These are phyloP conservation scores for Syrrhaptes paradoxus DNA, from an alignment of 2,113 vertebrate species.

Conservation along the genomic window DNA sequence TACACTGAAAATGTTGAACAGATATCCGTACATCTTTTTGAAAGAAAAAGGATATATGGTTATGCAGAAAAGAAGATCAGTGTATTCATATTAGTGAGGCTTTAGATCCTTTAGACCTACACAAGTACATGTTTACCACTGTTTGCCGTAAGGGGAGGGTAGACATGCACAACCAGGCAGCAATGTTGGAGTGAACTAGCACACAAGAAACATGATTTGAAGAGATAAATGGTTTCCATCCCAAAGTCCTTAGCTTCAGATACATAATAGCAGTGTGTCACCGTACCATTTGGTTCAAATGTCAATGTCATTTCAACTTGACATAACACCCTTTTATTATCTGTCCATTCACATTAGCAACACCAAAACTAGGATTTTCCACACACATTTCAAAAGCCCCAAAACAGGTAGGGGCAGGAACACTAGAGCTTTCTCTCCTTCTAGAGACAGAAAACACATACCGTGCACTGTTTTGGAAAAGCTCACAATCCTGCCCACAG, in stretches of 20 bases:
- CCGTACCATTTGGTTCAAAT: neutral
- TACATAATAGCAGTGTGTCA: neutral
- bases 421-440: neutral
- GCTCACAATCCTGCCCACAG: too few species aligned
- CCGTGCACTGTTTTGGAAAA: neutral
- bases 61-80: neutral
- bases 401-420: neutral
- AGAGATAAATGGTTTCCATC: neutral
- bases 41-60: neutral
- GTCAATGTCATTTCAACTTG: neutral
- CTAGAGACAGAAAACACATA: neutral
- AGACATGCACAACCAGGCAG: neutral
- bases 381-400: neutral
- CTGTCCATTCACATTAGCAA: neutral
- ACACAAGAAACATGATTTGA: neutral
- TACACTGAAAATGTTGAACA: neutral
- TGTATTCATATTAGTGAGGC: neutral
- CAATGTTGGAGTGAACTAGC: neutral
- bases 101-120: neutral
- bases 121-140: neutral
- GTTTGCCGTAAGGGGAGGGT: neutral
- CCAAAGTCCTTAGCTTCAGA: neutral
- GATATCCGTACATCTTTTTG: neutral
- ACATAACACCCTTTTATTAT: neutral
- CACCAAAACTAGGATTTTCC: neutral